Conservation (phyloP, 2,797 vertebrate species). For the Gallinago nigripennis region DNA sequence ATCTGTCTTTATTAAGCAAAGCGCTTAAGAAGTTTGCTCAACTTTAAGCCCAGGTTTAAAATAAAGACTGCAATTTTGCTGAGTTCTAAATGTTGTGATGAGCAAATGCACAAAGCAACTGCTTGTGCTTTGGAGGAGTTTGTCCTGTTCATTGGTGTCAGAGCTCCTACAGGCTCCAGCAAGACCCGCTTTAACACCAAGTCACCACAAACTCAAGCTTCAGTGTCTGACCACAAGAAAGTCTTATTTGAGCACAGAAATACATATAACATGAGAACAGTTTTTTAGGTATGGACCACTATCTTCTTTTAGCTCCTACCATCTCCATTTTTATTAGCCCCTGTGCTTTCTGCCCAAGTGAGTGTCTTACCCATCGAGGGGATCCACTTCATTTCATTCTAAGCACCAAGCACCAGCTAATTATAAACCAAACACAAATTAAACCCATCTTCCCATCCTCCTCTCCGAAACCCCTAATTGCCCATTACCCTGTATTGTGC, state of each 20-base stretch:
- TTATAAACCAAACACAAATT: constrained; percentile 69
- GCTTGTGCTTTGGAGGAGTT: neutral
- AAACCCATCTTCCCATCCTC: constrained; percentile 56
- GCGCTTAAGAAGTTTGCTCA: neutral
- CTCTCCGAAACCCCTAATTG: constrained; percentile 62
- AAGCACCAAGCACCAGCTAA: constrained; percentile 43
- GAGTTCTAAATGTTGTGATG: neutral
- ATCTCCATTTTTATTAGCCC: neutral
- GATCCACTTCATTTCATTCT: constrained; percentile 52
- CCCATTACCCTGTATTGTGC: constrained; percentile 53
- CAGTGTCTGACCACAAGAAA: neutral
- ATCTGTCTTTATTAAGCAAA: neutral
- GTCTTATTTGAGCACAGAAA: neutral
- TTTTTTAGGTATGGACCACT: neutral
- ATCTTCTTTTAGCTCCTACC: neutral
- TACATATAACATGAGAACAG: fast-evolving
- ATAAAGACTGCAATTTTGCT: neutral
- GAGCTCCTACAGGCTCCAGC: neutral
- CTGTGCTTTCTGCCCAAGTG: neutral
- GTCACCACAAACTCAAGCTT: neutral
- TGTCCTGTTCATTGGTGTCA: neutral
- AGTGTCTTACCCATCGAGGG: neutral
- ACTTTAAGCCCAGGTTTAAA: neutral
- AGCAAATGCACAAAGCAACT: neutral
- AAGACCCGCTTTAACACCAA: neutral